phyloP scores from a whole-genome alignment of 1,140 invertebrate genomes.

The Idris sp. region DNA sequence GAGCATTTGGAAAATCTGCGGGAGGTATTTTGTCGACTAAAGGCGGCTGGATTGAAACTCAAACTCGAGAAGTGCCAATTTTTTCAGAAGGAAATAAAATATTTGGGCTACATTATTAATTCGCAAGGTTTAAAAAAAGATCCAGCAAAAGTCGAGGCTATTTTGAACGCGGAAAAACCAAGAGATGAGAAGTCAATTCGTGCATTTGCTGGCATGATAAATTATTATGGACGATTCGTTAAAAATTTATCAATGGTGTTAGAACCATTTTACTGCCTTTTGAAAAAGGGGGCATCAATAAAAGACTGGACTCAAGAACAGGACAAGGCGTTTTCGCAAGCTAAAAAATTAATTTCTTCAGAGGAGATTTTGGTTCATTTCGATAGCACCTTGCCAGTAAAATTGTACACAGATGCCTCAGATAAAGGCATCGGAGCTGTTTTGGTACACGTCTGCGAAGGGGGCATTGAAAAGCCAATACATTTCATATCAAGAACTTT shows the following conservation, averaged over 20 bases:
- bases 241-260: constrained; percentile 55
- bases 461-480: constrained; percentile 68
- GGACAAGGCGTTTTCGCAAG: constrained; percentile 60
- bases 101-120: constrained; percentile 67
- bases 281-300: constrained; percentile 46
- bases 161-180: constrained; percentile 66
- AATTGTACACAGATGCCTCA: constrained; percentile 65
- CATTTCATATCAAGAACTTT: constrained; percentile 74
- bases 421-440: constrained; percentile 48
- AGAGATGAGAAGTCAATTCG: constrained; percentile 68
- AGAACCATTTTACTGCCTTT: constrained; percentile 59
- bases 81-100: constrained; percentile 51
- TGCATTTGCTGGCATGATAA: constrained; percentile 73
- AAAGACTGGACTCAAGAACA: too few species aligned
- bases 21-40: constrained; percentile 55
- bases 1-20: constrained; percentile 62
- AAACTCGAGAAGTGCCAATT: constrained; percentile 62
- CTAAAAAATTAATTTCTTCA: constrained; percentile 66
- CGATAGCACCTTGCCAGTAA: constrained; percentile 57
- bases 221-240: constrained; percentile 76
- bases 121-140: constrained; percentile 65
- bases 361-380: constrained; percentile 63
- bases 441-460: constrained; percentile 53
- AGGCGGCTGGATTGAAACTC: constrained; percentile 22
- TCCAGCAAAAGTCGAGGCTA: constrained; percentile 65